phyloP scores from a whole-genome alignment of 1,140 invertebrate species.

The Diplogasteroides magnus region DNA sequence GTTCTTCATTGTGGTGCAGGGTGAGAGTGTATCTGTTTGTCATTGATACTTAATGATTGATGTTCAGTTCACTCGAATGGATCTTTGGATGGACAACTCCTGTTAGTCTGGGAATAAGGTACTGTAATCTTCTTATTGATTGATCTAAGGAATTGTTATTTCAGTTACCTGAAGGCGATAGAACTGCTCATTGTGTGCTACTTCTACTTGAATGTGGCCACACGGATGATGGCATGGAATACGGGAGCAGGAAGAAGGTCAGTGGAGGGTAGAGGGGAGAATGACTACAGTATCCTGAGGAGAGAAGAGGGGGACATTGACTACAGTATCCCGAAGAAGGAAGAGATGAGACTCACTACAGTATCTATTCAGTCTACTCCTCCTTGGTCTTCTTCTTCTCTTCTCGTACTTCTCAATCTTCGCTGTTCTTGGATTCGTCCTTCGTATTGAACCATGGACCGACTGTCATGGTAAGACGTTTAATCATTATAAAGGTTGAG shows the following conservation, averaged over 20 bases:
- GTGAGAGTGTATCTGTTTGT: too few species aligned
- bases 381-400: conserved; percentile 17
- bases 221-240: conserved; percentile 29
- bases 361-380: conserved; percentile 11
- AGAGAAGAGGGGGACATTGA: too few species aligned
- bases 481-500: too few species aligned
- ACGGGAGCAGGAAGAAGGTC: conserved; percentile 18
- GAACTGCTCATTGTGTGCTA: conserved; percentile 31
- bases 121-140: background rate
- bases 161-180: conserved; percentile 19
- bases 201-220: conserved; percentile 28
- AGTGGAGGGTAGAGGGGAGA: too few species aligned
- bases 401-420: conserved; percentile 30
- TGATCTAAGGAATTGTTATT: background rate
- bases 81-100: conserved; percentile 28
- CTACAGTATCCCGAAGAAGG: too few species aligned
- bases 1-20: background rate
- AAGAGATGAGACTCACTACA: too few species aligned
- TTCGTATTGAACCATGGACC: conserved; percentile 22
- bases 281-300: too few species aligned
- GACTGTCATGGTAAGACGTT: conserved; percentile 23
- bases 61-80: conserved; percentile 32
- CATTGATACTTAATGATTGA: background rate
- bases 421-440: conserved; percentile 21
- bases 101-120: background rate